These are phyloP conservation scores for Psephotus haematonotus DNA, from an alignment of 2,113 vertebrate species.

Conservation along the genomic window DNA sequence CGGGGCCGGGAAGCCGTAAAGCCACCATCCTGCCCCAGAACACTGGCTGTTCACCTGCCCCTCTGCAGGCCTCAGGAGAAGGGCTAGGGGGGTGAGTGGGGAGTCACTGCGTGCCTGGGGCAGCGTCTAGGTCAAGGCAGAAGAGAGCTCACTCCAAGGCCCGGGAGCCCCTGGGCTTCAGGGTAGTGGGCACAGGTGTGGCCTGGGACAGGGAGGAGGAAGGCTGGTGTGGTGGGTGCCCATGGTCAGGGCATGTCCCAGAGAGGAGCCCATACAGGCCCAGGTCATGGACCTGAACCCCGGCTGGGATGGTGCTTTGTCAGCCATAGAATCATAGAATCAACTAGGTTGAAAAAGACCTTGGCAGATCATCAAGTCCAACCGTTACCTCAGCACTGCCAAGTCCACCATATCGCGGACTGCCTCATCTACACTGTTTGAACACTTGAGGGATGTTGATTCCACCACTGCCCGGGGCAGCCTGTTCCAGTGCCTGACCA, in stretches of 20 bases:
- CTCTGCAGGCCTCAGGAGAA: neutral
- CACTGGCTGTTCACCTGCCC: no score
- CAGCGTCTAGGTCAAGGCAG: neutral
- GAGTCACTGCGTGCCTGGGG: neutral
- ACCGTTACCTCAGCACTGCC: neutral
- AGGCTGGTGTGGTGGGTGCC: neutral
- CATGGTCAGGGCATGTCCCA: accelerated
- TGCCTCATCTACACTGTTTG: neutral
- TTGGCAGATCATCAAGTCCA: neutral
- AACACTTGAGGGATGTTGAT: neutral
- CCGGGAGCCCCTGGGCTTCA: neutral
- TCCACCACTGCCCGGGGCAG: neutral
- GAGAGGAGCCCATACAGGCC: neutral
- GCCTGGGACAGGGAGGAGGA: neutral
- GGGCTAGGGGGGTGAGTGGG: neutral
- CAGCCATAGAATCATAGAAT: neutral
- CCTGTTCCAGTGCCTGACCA: neutral
- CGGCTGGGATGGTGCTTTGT: accelerated
- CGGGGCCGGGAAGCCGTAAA: neutral
- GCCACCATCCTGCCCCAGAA: neutral
- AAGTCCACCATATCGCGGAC: neutral
- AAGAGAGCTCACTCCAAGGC: neutral
- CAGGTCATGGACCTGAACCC: accelerated
- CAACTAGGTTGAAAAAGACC: neutral
- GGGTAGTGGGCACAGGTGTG: neutral